These are phyloP conservation scores for Lepidurus packardi DNA, from an alignment of 1,140 invertebrate genomes.

Conservation along the genomic window DNA sequence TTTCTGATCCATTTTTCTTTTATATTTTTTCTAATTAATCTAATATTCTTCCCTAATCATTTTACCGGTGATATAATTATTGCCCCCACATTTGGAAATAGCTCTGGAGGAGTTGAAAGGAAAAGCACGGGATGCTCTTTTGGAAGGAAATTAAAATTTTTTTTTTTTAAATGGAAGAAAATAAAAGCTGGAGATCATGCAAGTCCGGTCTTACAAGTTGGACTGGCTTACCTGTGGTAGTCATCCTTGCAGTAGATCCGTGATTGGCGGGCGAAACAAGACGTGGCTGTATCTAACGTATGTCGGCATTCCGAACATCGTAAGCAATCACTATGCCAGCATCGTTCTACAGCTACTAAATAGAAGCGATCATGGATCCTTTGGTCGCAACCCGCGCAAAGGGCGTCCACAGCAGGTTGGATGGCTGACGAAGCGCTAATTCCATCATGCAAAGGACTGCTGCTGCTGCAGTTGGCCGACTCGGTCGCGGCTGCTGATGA, in stretches of 20 bases:
- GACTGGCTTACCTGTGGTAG: conserved; percentile 38
- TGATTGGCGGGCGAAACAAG: conserved; percentile 38
- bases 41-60: too few relatives aligned
- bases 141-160: too few relatives aligned
- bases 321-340: conserved; percentile 44
- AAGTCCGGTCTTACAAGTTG: neutral
- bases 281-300: conserved; percentile 38
- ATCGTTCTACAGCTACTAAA: conserved; percentile 75
- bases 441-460: neutral
- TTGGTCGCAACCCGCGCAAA: conserved; percentile 78
- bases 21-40: too few relatives aligned
- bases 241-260: conserved; percentile 39
- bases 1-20: too few relatives aligned
- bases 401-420: conserved; percentile 37
- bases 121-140: too few relatives aligned
- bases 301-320: conserved; percentile 37
- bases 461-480: conserved; percentile 7
- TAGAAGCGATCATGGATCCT: conserved; percentile 82
- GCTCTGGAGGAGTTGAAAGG: too few relatives aligned
- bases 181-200: neutral
- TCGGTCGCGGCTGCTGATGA: conserved; percentile 21
- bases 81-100: too few relatives aligned
- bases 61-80: too few relatives aligned
- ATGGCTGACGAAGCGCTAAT: neutral
- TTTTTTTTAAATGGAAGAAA: too few relatives aligned